Conservation (phyloP, 1,140 invertebrate species). For the Trinorchestia longiramus region DNA sequence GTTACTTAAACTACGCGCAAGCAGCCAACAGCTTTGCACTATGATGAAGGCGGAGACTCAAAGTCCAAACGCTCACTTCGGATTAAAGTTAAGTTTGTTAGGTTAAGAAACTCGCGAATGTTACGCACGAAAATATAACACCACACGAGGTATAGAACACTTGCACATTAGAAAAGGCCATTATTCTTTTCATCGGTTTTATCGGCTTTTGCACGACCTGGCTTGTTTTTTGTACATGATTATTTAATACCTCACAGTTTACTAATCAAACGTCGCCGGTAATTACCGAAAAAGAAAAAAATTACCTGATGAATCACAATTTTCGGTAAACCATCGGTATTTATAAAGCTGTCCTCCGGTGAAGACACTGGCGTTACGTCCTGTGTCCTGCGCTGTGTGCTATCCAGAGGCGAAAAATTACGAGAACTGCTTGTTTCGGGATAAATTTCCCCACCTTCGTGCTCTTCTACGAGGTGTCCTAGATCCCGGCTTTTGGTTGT, state of each 20-base stretch:
- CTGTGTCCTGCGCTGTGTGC: background rate
- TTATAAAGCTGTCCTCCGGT: background rate
- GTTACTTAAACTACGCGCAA: background rate
- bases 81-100: background rate
- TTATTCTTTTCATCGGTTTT: too few species aligned
- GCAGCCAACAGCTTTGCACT: background rate
- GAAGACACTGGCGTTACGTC: slow-evolving; percentile 37
- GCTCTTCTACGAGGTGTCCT: slow-evolving; percentile 14
- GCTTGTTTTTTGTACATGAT: background rate
- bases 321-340: background rate
- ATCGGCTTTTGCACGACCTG: background rate
- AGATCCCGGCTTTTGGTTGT: slow-evolving; percentile 22
- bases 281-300: background rate
- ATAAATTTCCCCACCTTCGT: background rate
- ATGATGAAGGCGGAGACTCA: background rate
- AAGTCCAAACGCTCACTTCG: background rate
- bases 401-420: background rate
- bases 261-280: background rate
- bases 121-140: background rate
- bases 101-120: background rate
- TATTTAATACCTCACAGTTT: background rate
- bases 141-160: background rate
- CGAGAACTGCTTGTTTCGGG: background rate
- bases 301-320: slow-evolving; percentile 54
- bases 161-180: background rate